phyloP scores from a whole-genome alignment of 2,888 invertebrate genomes.

The Calephelis perditalis region DNA sequence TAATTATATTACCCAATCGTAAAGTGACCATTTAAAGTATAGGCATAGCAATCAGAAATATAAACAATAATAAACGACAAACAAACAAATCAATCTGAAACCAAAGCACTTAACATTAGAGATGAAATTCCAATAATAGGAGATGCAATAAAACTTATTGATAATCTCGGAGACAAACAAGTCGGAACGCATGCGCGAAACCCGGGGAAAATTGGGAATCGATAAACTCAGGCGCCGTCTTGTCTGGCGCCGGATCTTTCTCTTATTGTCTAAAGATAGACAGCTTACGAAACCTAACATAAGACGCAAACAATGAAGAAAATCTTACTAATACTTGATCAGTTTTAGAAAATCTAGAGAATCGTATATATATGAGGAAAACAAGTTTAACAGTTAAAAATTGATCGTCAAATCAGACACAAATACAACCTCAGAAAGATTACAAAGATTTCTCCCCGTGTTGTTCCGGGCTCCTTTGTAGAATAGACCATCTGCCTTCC shows the following conservation, averaged over 20 bases:
- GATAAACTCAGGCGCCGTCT: constrained; percentile 69
- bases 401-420: too few relatives aligned
- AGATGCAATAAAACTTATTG: constrained; percentile 38
- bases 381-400: too few relatives aligned
- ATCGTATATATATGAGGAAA: too few relatives aligned
- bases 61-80: constrained; percentile 1
- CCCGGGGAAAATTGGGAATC: constrained; percentile 39
- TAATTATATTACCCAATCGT: too few relatives aligned
- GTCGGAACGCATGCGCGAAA: constrained; percentile 47
- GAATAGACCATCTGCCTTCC: too few relatives aligned
- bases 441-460: too few relatives aligned
- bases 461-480: too few relatives aligned
- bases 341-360: too few relatives aligned
- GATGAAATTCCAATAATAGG: constrained; percentile 4
- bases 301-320: too few relatives aligned
- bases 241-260: constrained; percentile 55
- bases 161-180: constrained; percentile 57
- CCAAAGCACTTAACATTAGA: constrained; percentile 2
- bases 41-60: not conserved
- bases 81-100: not conserved
- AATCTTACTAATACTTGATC: too few relatives aligned
- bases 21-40: too few relatives aligned
- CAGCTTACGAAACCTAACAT: not conserved
- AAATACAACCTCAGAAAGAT: too few relatives aligned
- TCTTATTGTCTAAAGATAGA: not conserved